Conservation (phyloP, 2,113 vertebrate genomes). For the Rhynchomys soricoides region DNA sequence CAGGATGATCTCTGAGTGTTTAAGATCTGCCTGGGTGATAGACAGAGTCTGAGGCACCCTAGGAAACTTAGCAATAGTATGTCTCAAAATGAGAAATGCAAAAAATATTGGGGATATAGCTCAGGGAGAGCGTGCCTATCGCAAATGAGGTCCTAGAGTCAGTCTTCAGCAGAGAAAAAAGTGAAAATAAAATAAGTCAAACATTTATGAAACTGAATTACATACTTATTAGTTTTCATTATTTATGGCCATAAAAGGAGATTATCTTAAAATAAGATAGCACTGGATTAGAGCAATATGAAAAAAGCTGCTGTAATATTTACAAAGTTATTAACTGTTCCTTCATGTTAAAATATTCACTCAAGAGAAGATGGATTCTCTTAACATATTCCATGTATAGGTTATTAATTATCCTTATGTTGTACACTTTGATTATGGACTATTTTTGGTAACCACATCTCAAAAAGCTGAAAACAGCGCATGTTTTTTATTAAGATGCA, state of each 20-base stretch:
- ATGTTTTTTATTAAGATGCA: not conserved
- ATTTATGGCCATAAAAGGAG: not conserved
- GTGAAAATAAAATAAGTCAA: slow-evolving; percentile 21
- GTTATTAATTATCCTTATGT: not conserved
- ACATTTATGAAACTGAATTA: slow-evolving; percentile 42
- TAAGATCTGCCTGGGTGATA: not conserved
- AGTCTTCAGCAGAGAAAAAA: not conserved
- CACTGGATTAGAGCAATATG: not conserved
- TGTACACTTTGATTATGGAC: not conserved
- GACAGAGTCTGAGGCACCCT: not conserved
- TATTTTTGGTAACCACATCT: not conserved
- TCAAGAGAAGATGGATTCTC: not conserved
- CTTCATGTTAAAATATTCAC: slow-evolving; percentile 48
- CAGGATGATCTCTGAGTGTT: not conserved
- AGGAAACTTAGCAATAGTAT: not conserved
- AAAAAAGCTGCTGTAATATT: not conserved
- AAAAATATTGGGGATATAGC: not conserved
- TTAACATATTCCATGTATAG: not conserved
- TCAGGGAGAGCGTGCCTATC: not conserved
- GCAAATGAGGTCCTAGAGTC: not conserved
- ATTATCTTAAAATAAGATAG: slow-evolving; percentile 40
- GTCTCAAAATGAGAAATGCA: not conserved
- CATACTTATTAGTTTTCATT: slow-evolving; percentile 22
- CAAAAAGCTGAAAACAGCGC: not conserved
- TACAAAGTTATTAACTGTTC: slow-evolving; percentile 9